These are phyloP conservation scores for Campoletis raptor DNA, from an alignment of 2,888 invertebrate genomes.

Conservation along the genomic window DNA sequence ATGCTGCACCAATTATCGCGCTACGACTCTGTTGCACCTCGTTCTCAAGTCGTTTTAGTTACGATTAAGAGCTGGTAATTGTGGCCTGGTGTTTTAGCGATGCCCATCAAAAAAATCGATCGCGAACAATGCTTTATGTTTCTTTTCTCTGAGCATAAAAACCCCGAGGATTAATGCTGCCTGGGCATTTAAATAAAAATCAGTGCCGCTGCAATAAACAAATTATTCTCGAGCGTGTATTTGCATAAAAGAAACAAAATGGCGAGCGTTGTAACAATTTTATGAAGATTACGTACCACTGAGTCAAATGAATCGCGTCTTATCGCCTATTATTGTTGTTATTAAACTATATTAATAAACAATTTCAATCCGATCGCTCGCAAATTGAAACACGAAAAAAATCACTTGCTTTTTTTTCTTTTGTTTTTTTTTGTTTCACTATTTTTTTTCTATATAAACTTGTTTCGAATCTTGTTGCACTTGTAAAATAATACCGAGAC, in stretches of 20 bases:
- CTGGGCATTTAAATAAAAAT: slow-evolving; percentile 11
- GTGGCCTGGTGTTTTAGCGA: neutral
- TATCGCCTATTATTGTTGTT: slow-evolving; percentile 19
- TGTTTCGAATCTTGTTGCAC: slow-evolving; percentile 25
- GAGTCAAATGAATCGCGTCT: slow-evolving; percentile 4
- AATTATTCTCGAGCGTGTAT: neutral
- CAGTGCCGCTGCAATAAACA: slow-evolving; percentile 24
- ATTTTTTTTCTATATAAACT: slow-evolving; percentile 59
- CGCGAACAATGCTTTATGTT: slow-evolving; percentile 16
- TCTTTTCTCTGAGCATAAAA: slow-evolving; percentile 6
- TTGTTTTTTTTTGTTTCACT: neutral
- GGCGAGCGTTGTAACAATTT: neutral
- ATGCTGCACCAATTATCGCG: neutral
- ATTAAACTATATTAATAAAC: slow-evolving; percentile 19
- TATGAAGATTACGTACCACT: neutral
- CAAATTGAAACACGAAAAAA: neutral
- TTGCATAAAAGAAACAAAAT: neutral
- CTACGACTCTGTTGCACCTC: neutral
- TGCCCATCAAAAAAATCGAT: slow-evolving; percentile 23
- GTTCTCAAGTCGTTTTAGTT: slow-evolving; percentile 25
- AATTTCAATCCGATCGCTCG: neutral
- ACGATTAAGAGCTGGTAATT: slow-evolving; percentile 36
- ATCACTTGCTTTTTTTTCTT: neutral
- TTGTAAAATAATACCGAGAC: slow-evolving; percentile 21
- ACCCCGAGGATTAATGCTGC: neutral